Conservation (phyloP, 92 coral and sea anemone species). For the Pocillopora grandis region DNA sequence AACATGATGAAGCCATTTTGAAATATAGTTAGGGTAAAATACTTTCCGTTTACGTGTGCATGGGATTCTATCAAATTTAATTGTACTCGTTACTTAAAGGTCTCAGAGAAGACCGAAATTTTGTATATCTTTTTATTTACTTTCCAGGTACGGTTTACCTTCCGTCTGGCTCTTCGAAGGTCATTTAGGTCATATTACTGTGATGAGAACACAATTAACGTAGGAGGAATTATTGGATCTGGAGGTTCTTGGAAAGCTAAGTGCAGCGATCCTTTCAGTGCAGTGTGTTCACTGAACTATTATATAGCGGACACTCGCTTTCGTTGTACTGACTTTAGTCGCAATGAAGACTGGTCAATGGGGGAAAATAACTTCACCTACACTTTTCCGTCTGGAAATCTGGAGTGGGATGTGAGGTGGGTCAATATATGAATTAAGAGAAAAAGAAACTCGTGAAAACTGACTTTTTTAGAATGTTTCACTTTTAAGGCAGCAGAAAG, state of each 20-base stretch:
- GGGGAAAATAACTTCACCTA: slow-evolving; percentile 55
- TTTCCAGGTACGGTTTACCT: slow-evolving; percentile 34
- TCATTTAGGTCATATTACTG: slow-evolving; percentile 32
- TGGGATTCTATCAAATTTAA: too few relatives aligned
- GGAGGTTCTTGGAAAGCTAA: slow-evolving; percentile 43
- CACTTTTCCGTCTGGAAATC: slow-evolving; percentile 10
- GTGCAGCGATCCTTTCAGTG: background rate
- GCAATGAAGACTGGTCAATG: slow-evolving; percentile 53
- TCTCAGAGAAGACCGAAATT: too few relatives aligned
- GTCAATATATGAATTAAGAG: too few relatives aligned
- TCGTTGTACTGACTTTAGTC: slow-evolving; percentile 45
- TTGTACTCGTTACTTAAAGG: too few relatives aligned
- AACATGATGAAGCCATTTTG: too few relatives aligned
- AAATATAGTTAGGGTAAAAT: too few relatives aligned
- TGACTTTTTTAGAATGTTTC: too few relatives aligned
- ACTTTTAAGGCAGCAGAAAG: too few relatives aligned
- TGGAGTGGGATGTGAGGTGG: slow-evolving; percentile 30
- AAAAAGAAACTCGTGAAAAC: too few relatives aligned
- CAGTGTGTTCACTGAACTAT: background rate
- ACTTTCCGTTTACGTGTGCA: too few relatives aligned
- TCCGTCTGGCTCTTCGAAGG: slow-evolving; percentile 58
- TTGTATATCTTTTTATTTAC: too few relatives aligned
- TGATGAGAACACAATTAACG: slow-evolving; percentile 11
- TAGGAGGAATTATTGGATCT: slow-evolving; percentile 34
- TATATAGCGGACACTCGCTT: slow-evolving; percentile 41